Evolutionary conservation across 1,140 invertebrate species (phyloP), one percentile per base, ranked within the genome.

Genomic region (Formica selysi): DNA sequence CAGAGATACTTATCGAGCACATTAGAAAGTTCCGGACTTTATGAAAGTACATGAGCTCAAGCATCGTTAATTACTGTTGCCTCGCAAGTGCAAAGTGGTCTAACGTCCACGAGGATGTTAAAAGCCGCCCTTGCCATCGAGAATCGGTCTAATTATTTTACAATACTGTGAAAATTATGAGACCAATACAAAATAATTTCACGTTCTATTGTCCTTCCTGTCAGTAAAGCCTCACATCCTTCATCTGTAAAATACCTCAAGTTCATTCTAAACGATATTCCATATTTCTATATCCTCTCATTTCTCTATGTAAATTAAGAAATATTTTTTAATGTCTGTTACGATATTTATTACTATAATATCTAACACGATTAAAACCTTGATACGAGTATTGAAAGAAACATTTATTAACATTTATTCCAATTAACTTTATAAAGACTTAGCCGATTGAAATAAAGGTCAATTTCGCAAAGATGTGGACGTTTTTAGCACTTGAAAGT

Each of bases 11-110:
- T 73, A 54, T 26, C 38, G 68, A 11, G 38, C 67, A 44, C n/a
- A 73, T 59, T 81, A 81, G 79, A 81, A 81, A 81, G 79, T 73
- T 73, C 51, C 67, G 65, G 67, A 51, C 26, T 81, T 73, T 61
- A 81, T 81, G 79, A 81, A 73, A 73, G 79, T 81, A 81, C 54
- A 73, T 26, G 79, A 81, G 41, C 26, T 44, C 26, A 16, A 81
- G 26, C 51, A 73, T 81, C 54, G 67, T 81, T 81, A 78, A 85
- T 65, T 85, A 78, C 41, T 22, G 73, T 26, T 83, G 41, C 87
- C 74, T 26, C 10, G 70, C 64, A 71, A 70, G 76, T 32, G 80
- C 48, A 3, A 81, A 73, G 67, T 73, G 54, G 51, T 44, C 54
- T 81, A 81, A 73, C 8, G 19, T 61, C 11, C 11, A n/a, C 65